phyloP scores from a whole-genome alignment of 2,113 vertebrate species.

The Neolamprologus devosi region DNA sequence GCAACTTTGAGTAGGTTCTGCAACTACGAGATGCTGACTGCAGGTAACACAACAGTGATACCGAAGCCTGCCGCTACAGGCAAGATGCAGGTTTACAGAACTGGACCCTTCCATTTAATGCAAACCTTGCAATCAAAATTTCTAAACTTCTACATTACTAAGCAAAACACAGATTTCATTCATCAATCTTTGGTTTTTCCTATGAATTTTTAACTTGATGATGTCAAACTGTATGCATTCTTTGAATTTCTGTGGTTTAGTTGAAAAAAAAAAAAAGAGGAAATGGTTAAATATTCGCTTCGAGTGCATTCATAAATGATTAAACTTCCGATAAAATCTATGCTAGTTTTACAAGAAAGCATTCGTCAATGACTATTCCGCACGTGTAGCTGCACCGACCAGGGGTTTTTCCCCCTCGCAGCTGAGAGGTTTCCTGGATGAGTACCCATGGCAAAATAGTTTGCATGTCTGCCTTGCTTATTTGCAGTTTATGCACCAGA shows the following conservation, averaged over 20 bases:
- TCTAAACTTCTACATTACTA: background rate
- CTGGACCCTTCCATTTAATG: background rate
- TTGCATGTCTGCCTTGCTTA: background rate
- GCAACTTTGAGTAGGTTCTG: background rate
- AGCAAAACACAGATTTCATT: background rate
- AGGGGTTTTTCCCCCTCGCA: background rate
- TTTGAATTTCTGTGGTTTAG: background rate
- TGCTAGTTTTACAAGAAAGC: background rate
- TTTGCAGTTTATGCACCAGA: background rate
- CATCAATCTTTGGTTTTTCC: background rate
- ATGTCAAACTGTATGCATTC: background rate
- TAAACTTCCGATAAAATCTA: background rate
- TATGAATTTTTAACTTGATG: background rate
- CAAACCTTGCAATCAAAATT: background rate
- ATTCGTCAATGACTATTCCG: background rate
- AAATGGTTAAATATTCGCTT: background rate
- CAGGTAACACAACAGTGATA: background rate
- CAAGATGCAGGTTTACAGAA: background rate
- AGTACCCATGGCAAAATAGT: background rate
- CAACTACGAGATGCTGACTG: background rate
- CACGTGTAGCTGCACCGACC: background rate
- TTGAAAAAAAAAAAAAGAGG: background rate
- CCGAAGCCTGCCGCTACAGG: background rate
- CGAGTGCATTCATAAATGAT: background rate
- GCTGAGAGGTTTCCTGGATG: background rate